phyloP scores from a whole-genome alignment of 2,113 vertebrate species.

The Paracanthobrama guichenoti region DNA sequence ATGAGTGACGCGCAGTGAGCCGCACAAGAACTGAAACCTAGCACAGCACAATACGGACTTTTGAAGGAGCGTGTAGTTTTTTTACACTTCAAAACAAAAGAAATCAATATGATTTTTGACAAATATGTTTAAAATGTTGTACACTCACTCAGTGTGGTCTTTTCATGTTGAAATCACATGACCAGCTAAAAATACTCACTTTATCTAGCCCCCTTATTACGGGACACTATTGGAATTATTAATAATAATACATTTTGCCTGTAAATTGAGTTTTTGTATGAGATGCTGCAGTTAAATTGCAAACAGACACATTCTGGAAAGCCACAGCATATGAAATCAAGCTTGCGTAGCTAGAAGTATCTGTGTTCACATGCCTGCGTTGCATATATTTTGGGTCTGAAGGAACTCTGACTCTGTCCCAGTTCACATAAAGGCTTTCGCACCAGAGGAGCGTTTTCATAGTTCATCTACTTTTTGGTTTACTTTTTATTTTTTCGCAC shows the following conservation, averaged over 20 bases:
- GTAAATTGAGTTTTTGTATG: not conserved
- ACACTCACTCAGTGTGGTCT: not conserved
- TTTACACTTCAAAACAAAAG: not conserved
- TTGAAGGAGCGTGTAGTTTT: not conserved
- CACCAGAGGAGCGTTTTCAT: too few relatives aligned
- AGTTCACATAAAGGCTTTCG: too few relatives aligned
- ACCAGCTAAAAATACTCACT: not conserved
- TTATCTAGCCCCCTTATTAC: not conserved
- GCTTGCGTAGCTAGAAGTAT: not conserved
- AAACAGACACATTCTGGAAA: not conserved
- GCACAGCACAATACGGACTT: not conserved
- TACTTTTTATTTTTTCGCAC: too few relatives aligned
- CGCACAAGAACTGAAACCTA: not conserved
- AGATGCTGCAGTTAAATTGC: not conserved
- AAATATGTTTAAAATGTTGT: not conserved
- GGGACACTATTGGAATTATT: not conserved
- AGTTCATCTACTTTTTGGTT: too few relatives aligned
- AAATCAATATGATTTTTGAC: not conserved
- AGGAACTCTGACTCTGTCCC: too few relatives aligned
- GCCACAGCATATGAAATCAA: not conserved
- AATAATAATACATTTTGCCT: too few relatives aligned
- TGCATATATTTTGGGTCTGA: not conserved
- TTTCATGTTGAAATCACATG: not conserved
- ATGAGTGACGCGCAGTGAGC: not conserved
- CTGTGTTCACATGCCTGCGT: not conserved